Conservation (phyloP, 2,797 vertebrate genomes). For the Enteromius viviparus region DNA sequence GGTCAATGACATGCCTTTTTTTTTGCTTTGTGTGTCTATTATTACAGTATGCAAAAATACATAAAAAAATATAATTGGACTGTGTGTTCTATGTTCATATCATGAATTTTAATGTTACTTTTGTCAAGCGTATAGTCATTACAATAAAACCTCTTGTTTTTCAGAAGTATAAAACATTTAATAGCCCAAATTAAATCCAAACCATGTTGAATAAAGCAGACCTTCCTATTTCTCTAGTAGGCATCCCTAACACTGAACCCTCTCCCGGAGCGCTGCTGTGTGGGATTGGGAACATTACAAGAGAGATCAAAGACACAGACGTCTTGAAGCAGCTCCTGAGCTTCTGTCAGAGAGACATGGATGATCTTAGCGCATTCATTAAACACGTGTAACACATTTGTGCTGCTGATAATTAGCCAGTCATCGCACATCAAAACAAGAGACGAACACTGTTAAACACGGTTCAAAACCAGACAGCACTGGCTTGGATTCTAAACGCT, state of each 20-base stretch:
- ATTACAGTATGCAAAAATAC: not conserved
- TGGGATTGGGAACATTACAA: constrained; percentile 2
- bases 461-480: not conserved
- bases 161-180: not conserved
- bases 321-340: not conserved
- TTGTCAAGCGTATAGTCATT: too few species aligned
- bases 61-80: not conserved
- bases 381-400: constrained; percentile 11
- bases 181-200: not conserved
- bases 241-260: not conserved
- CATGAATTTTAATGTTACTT: not conserved
- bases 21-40: not conserved
- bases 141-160: not conserved
- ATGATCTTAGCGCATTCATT: not conserved
- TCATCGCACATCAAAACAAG: constrained; percentile 17
- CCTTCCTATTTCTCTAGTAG: not conserved
- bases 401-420: constrained; percentile 21
- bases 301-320: not conserved
- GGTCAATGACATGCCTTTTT: not conserved
- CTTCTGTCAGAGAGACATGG: constrained; percentile 3
- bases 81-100: not conserved
- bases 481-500: not conserved
- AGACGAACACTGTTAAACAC: constrained; percentile 2
- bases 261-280: not conserved
- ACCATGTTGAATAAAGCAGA: not conserved